Evolutionary conservation across 2,113 vertebrate species (phyloP).

Genomic region (Isurus oxyrinchus): DNA sequence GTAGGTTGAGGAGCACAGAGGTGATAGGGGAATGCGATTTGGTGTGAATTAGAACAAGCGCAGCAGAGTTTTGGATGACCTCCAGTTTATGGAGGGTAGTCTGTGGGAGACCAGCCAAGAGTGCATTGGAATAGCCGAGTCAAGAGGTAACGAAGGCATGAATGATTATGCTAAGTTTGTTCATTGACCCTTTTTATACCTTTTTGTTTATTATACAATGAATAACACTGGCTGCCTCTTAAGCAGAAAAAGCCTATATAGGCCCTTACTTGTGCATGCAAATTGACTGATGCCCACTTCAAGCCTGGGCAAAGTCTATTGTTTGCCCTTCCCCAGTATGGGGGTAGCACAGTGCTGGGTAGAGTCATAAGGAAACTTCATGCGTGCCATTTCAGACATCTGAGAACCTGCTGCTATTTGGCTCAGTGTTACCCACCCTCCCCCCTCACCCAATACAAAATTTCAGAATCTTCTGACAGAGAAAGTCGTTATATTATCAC

Average conservation of each 20-base stretch:
- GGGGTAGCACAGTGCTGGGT: neutral
- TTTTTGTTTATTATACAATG: neutral
- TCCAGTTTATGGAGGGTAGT: too few species aligned
- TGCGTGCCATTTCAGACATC: neutral
- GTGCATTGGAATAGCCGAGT: neutral
- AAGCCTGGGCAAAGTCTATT: neutral
- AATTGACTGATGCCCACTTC: neutral
- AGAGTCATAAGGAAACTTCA: neutral
- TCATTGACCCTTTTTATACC: neutral
- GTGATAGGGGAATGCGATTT: too few species aligned
- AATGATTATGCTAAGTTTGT: neutral
- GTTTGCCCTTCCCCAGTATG: neutral
- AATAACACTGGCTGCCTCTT: too few species aligned
- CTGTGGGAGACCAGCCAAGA: too few species aligned
- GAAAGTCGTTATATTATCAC: neutral
- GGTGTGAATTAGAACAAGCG: too few species aligned
- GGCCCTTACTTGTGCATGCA: neutral
- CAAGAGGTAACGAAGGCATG: neutral
- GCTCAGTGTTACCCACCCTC: too few species aligned
- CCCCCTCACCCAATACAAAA: too few species aligned
- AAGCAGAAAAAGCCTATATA: too few species aligned
- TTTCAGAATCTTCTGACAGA: neutral
- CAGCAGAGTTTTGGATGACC: too few species aligned
- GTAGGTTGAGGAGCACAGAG: too few species aligned
- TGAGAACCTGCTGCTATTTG: neutral